Evolutionary conservation across 2,113 vertebrate genomes (phyloP).

Genomic region (Phoxinus phoxinus): DNA sequence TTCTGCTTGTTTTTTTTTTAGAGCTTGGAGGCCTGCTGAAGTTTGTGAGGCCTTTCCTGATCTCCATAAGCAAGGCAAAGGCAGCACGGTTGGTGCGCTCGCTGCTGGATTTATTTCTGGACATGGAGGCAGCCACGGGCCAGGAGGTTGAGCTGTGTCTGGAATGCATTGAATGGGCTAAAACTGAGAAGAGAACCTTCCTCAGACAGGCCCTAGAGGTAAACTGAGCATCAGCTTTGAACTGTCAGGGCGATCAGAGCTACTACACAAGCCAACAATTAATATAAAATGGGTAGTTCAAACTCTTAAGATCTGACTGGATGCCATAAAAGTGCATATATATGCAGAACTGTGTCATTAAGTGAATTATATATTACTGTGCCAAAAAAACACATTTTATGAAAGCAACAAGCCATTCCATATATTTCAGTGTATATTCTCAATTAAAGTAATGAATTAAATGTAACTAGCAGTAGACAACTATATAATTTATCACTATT

Average conservation of each 20-base stretch:
- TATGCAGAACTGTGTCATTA: background rate
- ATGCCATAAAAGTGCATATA: background rate
- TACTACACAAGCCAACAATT: background rate
- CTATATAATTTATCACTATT: background rate
- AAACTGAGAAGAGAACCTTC: conserved; percentile 98
- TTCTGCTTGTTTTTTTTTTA: conserved; percentile 58
- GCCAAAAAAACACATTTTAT: background rate
- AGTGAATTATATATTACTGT: background rate
- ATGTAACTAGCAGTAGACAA: background rate
- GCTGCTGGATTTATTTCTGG: conserved; percentile 94
- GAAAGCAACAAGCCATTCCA: background rate
- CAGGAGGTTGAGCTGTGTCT: conserved; percentile 98
- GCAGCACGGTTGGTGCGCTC: conserved; percentile 94
- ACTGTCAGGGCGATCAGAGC: background rate
- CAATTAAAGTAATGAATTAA: background rate
- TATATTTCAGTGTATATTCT: background rate
- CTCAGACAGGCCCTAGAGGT: conserved; percentile 97
- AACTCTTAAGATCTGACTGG: background rate
- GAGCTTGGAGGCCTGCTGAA: conserved; percentile 98
- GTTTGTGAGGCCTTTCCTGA: conserved; percentile 96
- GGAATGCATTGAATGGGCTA: conserved; percentile 99
- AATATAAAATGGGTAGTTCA: background rate
- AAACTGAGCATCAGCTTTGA: conserved; percentile 17
- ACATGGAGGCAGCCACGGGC: conserved; percentile 98
- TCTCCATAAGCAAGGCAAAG: conserved; percentile 92